Evolutionary conservation across 2,888 invertebrate species (phyloP).

Genomic region (Morinoia aosen): DNA sequence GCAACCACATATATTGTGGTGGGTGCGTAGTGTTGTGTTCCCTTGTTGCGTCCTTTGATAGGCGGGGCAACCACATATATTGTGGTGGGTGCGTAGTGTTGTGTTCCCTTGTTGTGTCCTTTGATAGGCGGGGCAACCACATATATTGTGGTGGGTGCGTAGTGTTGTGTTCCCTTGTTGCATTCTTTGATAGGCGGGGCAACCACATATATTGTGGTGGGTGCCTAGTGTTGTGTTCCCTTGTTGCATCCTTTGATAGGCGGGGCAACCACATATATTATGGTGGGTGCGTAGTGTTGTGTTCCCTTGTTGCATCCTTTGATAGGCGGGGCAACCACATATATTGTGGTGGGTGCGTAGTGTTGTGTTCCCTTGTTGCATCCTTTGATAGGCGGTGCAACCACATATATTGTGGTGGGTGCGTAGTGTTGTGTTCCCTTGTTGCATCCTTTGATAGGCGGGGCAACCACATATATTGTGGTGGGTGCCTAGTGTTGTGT

Average conservation of each 20-base stretch:
- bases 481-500: not conserved
- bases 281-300: constrained; percentile 6
- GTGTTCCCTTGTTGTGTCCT: constrained; percentile 91
- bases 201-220: constrained; percentile 82
- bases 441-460: constrained; percentile 97
- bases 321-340: constrained; percentile 94
- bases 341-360: constrained; percentile 73
- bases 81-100: constrained; percentile 16
- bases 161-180: constrained; percentile 81
- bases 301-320: constrained; percentile 94
- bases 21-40: constrained; percentile 70
- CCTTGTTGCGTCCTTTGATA: constrained; percentile 97
- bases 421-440: constrained; percentile 75
- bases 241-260: constrained; percentile 97
- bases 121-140: constrained; percentile 92
- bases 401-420: constrained; percentile 79
- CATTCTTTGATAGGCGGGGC: constrained; percentile 96
- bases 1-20: constrained; percentile 84
- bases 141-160: constrained; percentile 77
- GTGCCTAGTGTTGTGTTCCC: constrained; percentile 73
- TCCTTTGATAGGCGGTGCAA: constrained; percentile 96
- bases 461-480: constrained; percentile 87
- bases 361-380: constrained; percentile 83
- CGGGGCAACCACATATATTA: constrained; percentile 90
- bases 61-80: constrained; percentile 92